A percentile compares a stretch with the other conserved stretches of the same genome.
phyloP scores from a whole-genome alignment of 2,113 vertebrate genomes.

The Scartelaos histophorus region DNA sequence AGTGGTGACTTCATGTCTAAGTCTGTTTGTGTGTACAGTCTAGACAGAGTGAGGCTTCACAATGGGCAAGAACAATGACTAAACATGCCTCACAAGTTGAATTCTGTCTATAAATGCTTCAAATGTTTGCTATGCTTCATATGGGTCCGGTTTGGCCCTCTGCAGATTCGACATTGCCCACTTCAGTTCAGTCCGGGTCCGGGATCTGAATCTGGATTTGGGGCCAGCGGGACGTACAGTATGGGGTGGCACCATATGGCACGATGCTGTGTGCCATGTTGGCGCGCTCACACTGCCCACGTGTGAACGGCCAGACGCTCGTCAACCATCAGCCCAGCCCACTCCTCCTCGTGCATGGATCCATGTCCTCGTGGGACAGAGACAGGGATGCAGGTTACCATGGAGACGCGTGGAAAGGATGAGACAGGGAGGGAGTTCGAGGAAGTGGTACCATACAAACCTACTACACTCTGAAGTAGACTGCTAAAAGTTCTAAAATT shows the following conservation, averaged over 20 bases:
- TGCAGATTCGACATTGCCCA: conserved; percentile 44
- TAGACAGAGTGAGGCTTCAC: not conserved
- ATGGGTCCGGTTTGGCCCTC: not conserved
- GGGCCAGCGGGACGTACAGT: conserved; percentile 66
- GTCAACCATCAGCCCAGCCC: conserved; percentile 77
- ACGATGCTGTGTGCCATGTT: conserved; percentile 80
- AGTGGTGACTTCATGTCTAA: not conserved
- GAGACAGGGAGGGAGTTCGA: conserved; percentile 37
- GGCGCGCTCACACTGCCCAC: conserved; percentile 77
- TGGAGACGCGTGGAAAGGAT: conserved; percentile 70
- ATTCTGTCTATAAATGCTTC: not conserved
- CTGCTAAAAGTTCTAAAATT: not conserved
- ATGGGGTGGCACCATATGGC: conserved; percentile 82
- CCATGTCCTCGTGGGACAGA: conserved; percentile 73
- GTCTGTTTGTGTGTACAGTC: not conserved
- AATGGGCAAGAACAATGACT: not conserved
- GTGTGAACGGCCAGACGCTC: conserved; percentile 82
- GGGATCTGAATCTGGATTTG: conserved; percentile 38
- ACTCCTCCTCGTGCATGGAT: conserved; percentile 35
- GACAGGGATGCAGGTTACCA: conserved; percentile 75
- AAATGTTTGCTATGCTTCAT: not conserved
- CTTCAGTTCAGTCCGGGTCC: conserved; percentile 47
- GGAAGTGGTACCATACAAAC: not conserved
- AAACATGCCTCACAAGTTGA: not conserved
- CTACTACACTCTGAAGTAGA: not conserved